A percentile compares a stretch with the other conserved stretches of the same genome.
Conservation (phyloP, 2,797 vertebrate species). For the Crenichthys baileyi region DNA sequence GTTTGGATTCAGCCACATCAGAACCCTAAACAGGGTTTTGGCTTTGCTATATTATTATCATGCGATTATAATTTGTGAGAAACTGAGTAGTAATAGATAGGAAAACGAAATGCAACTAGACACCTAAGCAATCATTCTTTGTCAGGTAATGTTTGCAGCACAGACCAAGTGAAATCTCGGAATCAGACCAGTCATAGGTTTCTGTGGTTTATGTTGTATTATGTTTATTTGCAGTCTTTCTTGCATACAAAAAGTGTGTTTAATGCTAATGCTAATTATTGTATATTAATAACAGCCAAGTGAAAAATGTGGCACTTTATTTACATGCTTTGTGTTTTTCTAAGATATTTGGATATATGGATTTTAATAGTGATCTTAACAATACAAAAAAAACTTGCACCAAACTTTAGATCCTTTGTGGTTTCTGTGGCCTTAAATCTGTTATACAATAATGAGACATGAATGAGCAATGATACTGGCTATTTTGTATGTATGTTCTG, state of each 20-base stretch:
- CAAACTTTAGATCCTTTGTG: too few relatives aligned
- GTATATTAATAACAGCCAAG: neutral
- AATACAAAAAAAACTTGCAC: neutral
- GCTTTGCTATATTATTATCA: neutral
- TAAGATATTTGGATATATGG: neutral
- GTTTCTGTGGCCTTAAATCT: too few relatives aligned
- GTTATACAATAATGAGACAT: neutral
- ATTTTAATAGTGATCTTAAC: neutral
- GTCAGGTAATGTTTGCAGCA: neutral
- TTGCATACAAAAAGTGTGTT: neutral
- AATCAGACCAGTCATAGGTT: too few relatives aligned
- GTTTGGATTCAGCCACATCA: neutral
- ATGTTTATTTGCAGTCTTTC: neutral
- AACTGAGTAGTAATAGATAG: too few relatives aligned
- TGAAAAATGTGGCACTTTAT: neutral
- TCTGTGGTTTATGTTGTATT: neutral
- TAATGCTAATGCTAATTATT: neutral
- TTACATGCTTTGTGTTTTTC: neutral
- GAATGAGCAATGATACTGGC: neutral
- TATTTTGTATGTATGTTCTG: neutral
- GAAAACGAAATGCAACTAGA: too few relatives aligned
- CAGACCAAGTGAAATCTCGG: neutral
- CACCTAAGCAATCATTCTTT: neutral
- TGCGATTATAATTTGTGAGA: too few relatives aligned
- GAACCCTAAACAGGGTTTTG: neutral